Conservation (phyloP, 2,888 invertebrate genomes). For the Microdon myrmicae region DNA sequence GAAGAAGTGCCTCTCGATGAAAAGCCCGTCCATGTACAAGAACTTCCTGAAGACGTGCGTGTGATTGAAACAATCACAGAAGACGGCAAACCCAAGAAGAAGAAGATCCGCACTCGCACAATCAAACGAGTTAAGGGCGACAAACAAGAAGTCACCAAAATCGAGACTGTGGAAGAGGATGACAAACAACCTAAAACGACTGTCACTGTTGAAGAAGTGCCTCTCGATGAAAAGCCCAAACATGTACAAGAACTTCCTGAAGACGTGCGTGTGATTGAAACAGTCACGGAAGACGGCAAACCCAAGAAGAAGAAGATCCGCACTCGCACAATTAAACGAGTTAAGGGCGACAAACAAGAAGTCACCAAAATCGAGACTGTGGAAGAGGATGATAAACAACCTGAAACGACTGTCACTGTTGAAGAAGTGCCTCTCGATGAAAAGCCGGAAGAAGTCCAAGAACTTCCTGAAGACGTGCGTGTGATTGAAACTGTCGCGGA, state of each 20-base stretch:
- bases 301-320: slow-evolving; percentile 61
- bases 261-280: slow-evolving; percentile 56
- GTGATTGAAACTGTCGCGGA: slow-evolving; percentile 56
- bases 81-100: slow-evolving; percentile 56
- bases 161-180: slow-evolving; percentile 60
- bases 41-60: slow-evolving; percentile 59
- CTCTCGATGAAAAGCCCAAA: slow-evolving; percentile 54
- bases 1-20: slow-evolving; percentile 57
- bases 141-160: slow-evolving; percentile 58
- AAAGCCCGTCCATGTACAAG: slow-evolving; percentile 55
- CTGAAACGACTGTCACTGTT: slow-evolving; percentile 59
- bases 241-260: slow-evolving; percentile 17
- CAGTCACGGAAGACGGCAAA: slow-evolving; percentile 61
- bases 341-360: slow-evolving; percentile 59
- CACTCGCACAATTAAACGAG: slow-evolving; percentile 59
- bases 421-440: slow-evolving; percentile 42
- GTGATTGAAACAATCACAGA: slow-evolving; percentile 60
- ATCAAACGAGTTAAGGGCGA: slow-evolving; percentile 60
- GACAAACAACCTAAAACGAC: slow-evolving; percentile 56
- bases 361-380: slow-evolving; percentile 58
- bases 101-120: slow-evolving; percentile 58
- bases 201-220: slow-evolving; percentile 54
- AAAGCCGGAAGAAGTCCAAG: slow-evolving; percentile 54
- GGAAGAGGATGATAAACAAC: slow-evolving; percentile 57
- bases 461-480: slow-evolving; percentile 62